Conservation (phyloP, 2,888 invertebrate species). For the Andrena bicolor region DNA sequence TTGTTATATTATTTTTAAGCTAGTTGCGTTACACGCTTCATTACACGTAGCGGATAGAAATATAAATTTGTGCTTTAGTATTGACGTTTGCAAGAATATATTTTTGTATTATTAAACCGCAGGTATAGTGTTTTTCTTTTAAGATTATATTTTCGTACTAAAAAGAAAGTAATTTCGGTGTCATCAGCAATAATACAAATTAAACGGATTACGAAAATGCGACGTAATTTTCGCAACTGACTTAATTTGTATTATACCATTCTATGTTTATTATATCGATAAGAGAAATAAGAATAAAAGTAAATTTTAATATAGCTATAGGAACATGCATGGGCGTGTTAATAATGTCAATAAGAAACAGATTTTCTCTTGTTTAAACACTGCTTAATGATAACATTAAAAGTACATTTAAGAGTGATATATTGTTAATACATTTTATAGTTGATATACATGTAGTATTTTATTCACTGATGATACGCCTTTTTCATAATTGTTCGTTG, state of each 20-base stretch:
- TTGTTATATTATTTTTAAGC: background rate
- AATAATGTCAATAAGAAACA: constrained; percentile 4
- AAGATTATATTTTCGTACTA: background rate
- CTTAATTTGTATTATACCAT: background rate
- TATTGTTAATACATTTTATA: constrained; percentile 30
- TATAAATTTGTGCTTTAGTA: background rate
- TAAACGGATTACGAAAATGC: constrained; percentile 7
- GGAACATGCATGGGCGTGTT: background rate
- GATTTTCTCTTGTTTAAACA: constrained; percentile 9
- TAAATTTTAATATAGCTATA: background rate
- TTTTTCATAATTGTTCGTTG: constrained; percentile 12
- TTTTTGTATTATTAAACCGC: constrained; percentile 5
- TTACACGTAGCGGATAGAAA: constrained; percentile 1
- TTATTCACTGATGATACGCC: constrained; percentile 15
- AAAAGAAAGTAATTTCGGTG: background rate
- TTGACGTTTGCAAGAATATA: background rate
- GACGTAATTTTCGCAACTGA: background rate
- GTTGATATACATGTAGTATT: constrained; percentile 26
- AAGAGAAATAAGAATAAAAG: background rate
- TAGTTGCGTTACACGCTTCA: constrained; percentile 6
- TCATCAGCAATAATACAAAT: background rate
- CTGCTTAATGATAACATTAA: constrained; percentile 22
- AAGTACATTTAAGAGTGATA: constrained; percentile 24
- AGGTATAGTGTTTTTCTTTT: background rate
- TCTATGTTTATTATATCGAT: constrained; percentile 3